Evolutionary conservation across 2,888 invertebrate genomes (phyloP), one percentile per base, ranked within the genome.

Genomic region (Temnothorax ravouxi): DNA sequence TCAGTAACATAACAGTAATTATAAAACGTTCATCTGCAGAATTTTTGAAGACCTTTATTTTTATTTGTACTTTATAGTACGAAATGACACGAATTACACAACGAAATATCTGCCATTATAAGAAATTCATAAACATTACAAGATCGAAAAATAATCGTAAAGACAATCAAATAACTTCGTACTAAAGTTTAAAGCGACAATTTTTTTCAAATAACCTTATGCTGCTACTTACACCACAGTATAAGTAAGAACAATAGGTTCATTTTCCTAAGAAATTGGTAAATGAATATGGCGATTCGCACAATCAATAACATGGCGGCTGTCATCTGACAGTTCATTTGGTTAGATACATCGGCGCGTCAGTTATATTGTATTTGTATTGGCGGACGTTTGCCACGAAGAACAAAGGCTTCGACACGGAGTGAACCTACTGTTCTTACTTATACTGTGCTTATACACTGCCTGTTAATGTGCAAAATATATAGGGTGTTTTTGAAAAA

Each of bases 41-140:
- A 84, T 44, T 38, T 84, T 86, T 54, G n/a, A 47, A 83, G 47
- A 74, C n/a, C 38, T 86, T 87, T 86, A 84, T 84, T 84, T 85
- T 85, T 87, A 89, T 88, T 83, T 66, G 79, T 90, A 89, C 86
- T 86, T 84, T 86, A 88, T 86, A 84, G 71, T 89, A 90, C 85
- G 87, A 89, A 89, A 89, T 88, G 75, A 88, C 89, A 91, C 89
- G 90, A 90, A 90, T 89, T 91, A 90, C 84, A 88, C 83, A 88
- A 88, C 85, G 82, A 38, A 87, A 87, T 79, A 83, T 86, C 59
- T 71, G 64, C 83, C 67, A 52, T 52, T 82, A 82, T 13, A 64
- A 81, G 34, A 62, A 75, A 61, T 82, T 82, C 52, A 62, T 64
- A 52, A 59, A 77, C 59, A 41, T 75, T 74, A 56, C 25, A 34